These are phyloP conservation scores for Melanchra persicariae DNA, from an alignment of 2,888 invertebrate species.

Conservation along the genomic window DNA sequence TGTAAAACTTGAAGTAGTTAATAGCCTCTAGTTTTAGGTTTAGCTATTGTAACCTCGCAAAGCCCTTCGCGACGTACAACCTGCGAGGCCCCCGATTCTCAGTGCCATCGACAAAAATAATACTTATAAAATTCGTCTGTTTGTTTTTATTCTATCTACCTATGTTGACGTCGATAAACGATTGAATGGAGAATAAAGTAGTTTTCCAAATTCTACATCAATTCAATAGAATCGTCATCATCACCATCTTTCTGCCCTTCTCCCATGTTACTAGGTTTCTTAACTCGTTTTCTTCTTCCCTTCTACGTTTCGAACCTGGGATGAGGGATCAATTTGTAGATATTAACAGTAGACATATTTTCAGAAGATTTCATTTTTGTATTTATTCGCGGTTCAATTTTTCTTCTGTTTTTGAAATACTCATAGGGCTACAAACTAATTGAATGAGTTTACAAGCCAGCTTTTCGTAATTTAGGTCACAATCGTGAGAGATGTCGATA, in stretches of 20 bases:
- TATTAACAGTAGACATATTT: neutral
- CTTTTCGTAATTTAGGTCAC: constrained; percentile 22
- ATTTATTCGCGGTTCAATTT: neutral
- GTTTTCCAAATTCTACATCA: neutral
- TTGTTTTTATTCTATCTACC: constrained; percentile 31
- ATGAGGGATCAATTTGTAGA: neutral
- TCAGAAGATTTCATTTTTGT: neutral
- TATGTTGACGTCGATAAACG: constrained; percentile 6
- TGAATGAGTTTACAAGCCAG: neutral
- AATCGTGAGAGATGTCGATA: constrained; percentile 51
- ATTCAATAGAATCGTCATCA: too few relatives aligned
- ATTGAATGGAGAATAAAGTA: neutral
- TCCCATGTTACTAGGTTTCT: neutral
- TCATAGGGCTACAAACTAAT: too few relatives aligned
- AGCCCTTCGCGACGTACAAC: constrained; percentile 87
- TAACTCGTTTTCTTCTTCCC: neutral
- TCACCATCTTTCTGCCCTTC: neutral
- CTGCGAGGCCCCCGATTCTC: constrained; percentile 83
- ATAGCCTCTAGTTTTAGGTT: constrained; percentile 59
- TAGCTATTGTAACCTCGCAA: constrained; percentile 80
- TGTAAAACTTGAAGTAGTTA: constrained; percentile 42
- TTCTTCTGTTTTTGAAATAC: neutral
- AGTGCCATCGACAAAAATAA: constrained; percentile 82
- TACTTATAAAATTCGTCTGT: constrained; percentile 76
- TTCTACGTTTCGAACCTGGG: neutral